phyloP scores from a whole-genome alignment of 2,888 invertebrate species.

The Listrodromus nycthemerus region DNA sequence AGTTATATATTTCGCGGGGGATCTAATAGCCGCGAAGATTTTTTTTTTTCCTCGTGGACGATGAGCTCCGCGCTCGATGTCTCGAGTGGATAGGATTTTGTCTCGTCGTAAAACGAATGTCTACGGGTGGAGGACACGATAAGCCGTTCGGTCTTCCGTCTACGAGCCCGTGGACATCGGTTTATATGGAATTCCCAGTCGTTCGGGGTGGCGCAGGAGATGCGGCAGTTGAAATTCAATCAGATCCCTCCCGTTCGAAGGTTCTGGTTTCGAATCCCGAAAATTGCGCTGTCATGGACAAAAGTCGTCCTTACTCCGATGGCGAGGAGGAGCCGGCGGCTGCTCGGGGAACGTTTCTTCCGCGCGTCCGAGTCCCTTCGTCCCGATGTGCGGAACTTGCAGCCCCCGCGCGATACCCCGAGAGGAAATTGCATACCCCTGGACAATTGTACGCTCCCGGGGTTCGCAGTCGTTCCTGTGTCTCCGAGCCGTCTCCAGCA shows the following conservation, averaged over 20 bases:
- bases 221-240: constrained; percentile 62
- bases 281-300: constrained; percentile 73
- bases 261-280: constrained; percentile 66
- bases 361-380: constrained; percentile 53
- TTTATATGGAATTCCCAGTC: constrained; percentile 55
- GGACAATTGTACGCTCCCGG: constrained; percentile 63
- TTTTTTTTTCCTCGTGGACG: neutral
- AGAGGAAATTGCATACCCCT: constrained; percentile 68
- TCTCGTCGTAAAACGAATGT: constrained; percentile 38
- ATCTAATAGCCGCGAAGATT: neutral
- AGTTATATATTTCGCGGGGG: constrained; percentile 11
- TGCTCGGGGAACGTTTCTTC: constrained; percentile 60
- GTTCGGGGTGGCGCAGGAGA: constrained; percentile 19
- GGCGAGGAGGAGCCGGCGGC: constrained; percentile 51
- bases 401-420: constrained; percentile 28
- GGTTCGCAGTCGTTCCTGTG: constrained; percentile 56
- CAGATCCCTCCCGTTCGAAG: constrained; percentile 57
- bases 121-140: constrained; percentile 22
- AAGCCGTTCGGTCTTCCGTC: constrained; percentile 40
- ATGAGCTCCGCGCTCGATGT: neutral
- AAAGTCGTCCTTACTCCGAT: constrained; percentile 66
- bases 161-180: constrained; percentile 44
- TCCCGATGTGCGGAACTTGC: neutral
- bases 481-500: constrained; percentile 35
- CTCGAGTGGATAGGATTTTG: neutral